These are phyloP conservation scores for Centropus bengalensis DNA, from an alignment of 2,113 vertebrate species.

Conservation along the genomic window DNA sequence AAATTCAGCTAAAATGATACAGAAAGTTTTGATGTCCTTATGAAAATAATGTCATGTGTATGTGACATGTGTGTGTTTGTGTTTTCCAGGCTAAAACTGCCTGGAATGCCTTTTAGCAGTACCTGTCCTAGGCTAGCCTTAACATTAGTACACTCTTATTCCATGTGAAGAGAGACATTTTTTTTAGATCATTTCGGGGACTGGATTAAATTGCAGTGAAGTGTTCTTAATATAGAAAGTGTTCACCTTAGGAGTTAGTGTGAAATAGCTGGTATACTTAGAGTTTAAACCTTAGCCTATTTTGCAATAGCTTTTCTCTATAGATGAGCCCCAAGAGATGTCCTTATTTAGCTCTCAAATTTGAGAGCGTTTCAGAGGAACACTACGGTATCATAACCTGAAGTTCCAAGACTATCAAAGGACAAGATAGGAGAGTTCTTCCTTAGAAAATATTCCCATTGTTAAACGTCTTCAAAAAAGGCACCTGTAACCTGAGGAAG, in stretches of 20 bases:
- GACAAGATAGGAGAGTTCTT: not conserved
- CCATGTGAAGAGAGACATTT: not conserved
- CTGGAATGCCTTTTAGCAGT: not conserved
- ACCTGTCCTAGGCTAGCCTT: not conserved
- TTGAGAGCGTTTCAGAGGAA: not conserved
- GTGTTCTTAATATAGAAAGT: constrained; percentile 22
- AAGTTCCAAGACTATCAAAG: not conserved
- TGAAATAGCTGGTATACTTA: constrained; percentile 19
- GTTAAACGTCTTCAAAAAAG: not conserved
- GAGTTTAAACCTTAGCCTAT: constrained; percentile 27
- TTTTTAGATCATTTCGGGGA: not conserved
- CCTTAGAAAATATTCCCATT: not conserved
- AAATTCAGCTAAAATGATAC: not conserved
- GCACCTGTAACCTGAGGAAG: not conserved
- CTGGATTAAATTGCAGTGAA: not conserved
- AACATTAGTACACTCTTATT: not conserved
- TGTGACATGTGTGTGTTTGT: rapidly evolving
- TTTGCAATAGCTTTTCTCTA: not conserved
- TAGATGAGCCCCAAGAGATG: not conserved
- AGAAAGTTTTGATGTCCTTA: not conserved
- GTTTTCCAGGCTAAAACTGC: not conserved
- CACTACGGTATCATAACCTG: not conserved
- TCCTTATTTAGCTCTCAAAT: constrained; percentile 11
- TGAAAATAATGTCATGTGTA: not conserved
- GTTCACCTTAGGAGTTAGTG: not conserved